Percentiles rank a stretch among this genome's conserved stretches.
Evolutionary conservation across 1,140 invertebrate species (phyloP).

Genomic region (Manduca sexta): DNA sequence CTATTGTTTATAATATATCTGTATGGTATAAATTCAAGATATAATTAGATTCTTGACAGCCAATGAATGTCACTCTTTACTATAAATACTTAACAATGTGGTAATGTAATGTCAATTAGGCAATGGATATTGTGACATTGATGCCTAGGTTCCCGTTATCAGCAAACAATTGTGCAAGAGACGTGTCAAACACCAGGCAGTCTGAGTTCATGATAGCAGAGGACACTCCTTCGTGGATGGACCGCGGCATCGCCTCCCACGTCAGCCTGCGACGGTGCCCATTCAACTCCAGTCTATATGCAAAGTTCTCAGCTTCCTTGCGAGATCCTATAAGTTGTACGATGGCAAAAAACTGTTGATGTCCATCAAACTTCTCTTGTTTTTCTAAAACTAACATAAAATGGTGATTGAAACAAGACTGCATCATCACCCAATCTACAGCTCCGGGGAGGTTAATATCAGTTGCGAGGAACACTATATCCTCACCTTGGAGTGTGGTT

Average conservation of each 20-base stretch:
- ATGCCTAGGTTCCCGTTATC: slow-evolving; percentile 99
- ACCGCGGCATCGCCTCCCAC: slow-evolving; percentile 99
- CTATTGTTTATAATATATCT: not conserved
- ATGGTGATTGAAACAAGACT: slow-evolving; percentile 98
- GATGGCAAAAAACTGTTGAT: slow-evolving; percentile 99
- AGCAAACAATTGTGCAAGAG: slow-evolving; percentile 97
- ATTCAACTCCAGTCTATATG: slow-evolving; percentile 98
- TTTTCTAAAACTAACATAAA: slow-evolving; percentile 99
- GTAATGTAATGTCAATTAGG: slow-evolving; percentile 62
- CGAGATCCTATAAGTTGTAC: slow-evolving; percentile 98
- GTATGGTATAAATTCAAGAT: slow-evolving; percentile 9
- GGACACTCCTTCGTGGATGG: slow-evolving; percentile 98
- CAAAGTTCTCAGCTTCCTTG: slow-evolving; percentile 99
- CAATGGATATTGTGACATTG: slow-evolving; percentile 98
- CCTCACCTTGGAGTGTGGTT: slow-evolving; percentile 97
- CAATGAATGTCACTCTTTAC: slow-evolving; percentile 20
- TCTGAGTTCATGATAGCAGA: slow-evolving; percentile 99
- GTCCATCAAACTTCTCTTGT: slow-evolving; percentile 97
- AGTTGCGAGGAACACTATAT: slow-evolving; percentile 99
- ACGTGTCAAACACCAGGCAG: slow-evolving; percentile 99
- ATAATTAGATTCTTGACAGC: slow-evolving; percentile 27
- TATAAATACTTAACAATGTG: slow-evolving; percentile 27
- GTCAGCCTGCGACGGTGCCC: slow-evolving; percentile 93
- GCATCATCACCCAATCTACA: slow-evolving; percentile 99
- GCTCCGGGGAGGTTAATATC: slow-evolving; percentile 99